These are phyloP conservation scores for Matsumurasca onukii DNA, from an alignment of 1,140 invertebrate species.

Conservation along the genomic window DNA sequence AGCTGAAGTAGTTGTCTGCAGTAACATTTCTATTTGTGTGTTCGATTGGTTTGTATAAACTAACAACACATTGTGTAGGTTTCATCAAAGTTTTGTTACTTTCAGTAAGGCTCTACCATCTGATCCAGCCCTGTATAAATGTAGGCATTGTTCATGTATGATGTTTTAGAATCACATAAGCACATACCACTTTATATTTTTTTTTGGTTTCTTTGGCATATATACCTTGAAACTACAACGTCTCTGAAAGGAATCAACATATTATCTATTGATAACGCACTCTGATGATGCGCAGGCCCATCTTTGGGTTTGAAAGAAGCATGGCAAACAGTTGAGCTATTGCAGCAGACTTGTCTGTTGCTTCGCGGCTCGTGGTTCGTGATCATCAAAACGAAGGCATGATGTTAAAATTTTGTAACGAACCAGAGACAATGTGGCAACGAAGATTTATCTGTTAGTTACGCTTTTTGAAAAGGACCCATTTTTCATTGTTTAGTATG, in stretches of 20 bases:
- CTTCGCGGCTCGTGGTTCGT: constrained; percentile 40
- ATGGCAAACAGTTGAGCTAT: constrained; percentile 43
- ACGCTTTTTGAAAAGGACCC: constrained; percentile 29
- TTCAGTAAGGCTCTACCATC: constrained; percentile 23
- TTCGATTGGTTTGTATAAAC: constrained; percentile 39
- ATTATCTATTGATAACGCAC: constrained; percentile 48
- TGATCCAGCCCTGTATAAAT: constrained; percentile 29
- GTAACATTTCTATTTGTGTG: constrained; percentile 43
- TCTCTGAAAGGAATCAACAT: constrained; percentile 47
- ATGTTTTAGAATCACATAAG: constrained; percentile 42
- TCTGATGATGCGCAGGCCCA: constrained; percentile 41
- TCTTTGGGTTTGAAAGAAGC: constrained; percentile 46
- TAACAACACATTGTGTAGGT: constrained; percentile 26
- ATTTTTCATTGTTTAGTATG: constrained; percentile 14
- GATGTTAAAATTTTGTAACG: constrained; percentile 45
- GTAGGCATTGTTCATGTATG: constrained; percentile 32
- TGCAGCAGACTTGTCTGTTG: constrained; percentile 39
- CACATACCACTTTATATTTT: constrained; percentile 45
- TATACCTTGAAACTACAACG: constrained; percentile 48
- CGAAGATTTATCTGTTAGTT: constrained; percentile 32
- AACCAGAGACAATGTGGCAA: constrained; percentile 33
- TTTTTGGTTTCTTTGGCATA: constrained; percentile 51
- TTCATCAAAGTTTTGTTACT: constrained; percentile 16
- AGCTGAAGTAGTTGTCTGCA: constrained; percentile 47
- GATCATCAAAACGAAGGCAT: constrained; percentile 46